Percentiles rank a stretch among this genome's conserved stretches.
These are phyloP conservation scores for Spinibarbus caldwelli DNA, from an alignment of 2,797 vertebrate genomes.

Conservation along the genomic window DNA sequence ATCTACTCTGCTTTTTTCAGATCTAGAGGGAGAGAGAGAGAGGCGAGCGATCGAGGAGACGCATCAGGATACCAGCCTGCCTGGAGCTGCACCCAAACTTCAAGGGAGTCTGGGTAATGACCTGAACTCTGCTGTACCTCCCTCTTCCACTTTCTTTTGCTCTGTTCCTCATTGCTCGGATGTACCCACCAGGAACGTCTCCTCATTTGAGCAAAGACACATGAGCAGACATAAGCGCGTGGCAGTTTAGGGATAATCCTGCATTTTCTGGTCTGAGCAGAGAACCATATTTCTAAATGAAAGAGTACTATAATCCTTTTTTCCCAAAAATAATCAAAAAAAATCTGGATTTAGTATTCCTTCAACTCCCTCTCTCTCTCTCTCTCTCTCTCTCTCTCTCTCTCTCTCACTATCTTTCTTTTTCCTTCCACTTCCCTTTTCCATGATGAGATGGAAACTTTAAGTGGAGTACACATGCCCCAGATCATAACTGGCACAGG, in stretches of 20 bases:
- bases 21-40: slow-evolving; percentile 23
- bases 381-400: neutral
- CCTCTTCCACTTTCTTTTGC: slow-evolving; percentile 24
- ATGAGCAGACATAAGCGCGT: slow-evolving; percentile 9
- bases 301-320: slow-evolving; percentile 3
- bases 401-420: neutral
- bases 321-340: neutral
- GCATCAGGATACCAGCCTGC: slow-evolving; percentile 27
- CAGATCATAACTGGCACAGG: slow-evolving; percentile 54
- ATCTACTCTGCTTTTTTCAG: slow-evolving; percentile 47
- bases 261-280: slow-evolving; percentile 34
- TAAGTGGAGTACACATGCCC: slow-evolving; percentile 45
- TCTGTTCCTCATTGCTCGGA: neutral
- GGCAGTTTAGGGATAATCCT: slow-evolving; percentile 16
- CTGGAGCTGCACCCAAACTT: slow-evolving; percentile 54
- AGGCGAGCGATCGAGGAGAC: slow-evolving; percentile 20
- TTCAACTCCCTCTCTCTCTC: neutral
- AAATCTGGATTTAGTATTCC: neutral
- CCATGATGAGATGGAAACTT: slow-evolving; percentile 61
- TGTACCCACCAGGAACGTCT: neutral
- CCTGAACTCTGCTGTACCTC: slow-evolving; percentile 46
- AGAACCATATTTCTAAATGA: slow-evolving; percentile 28
- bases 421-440: slow-evolving; percentile 35
- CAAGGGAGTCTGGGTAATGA: slow-evolving; percentile 54
- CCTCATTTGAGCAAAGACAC: neutral